Conservation (phyloP, 2,797 vertebrate species). For the Sarcophilus harrisii region DNA sequence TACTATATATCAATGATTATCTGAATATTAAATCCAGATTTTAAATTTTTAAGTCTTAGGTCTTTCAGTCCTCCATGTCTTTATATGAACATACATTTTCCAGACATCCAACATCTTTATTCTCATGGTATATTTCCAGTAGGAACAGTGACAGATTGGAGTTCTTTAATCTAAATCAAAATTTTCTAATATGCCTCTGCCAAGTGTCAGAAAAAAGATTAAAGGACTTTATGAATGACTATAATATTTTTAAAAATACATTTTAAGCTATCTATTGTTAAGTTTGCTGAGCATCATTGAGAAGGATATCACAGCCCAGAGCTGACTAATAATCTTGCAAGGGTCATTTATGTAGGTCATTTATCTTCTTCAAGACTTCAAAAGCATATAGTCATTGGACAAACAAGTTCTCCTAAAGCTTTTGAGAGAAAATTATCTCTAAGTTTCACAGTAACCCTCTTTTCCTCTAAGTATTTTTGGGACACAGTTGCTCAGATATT, state of each 20-base stretch:
- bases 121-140: slow-evolving; percentile 41
- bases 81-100: not conserved
- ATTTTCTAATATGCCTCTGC: not conserved
- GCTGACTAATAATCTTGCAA: not conserved
- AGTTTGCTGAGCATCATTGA: slow-evolving; percentile 5
- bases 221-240: slow-evolving; percentile 4
- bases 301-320: not conserved
- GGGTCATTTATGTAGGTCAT: not conserved
- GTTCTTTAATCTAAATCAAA: slow-evolving; percentile 4
- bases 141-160: not conserved
- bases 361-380: slow-evolving; percentile 43
- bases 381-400: not conserved
- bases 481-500: not conserved
- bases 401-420: not conserved
- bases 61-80: not conserved
- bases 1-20: not conserved
- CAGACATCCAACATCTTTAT: not conserved
- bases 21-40: not conserved
- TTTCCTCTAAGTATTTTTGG: not conserved
- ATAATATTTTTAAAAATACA: slow-evolving; percentile 15
- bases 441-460: not conserved
- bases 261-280: slow-evolving; percentile 45
- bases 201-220: not conserved
- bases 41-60: slow-evolving; percentile 32
- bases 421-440: not conserved